Evolutionary conservation across 2,797 vertebrate genomes (phyloP), one percentile per base, ranked within the genome.

Genomic region (Urosaurus nigricauda): DNA sequence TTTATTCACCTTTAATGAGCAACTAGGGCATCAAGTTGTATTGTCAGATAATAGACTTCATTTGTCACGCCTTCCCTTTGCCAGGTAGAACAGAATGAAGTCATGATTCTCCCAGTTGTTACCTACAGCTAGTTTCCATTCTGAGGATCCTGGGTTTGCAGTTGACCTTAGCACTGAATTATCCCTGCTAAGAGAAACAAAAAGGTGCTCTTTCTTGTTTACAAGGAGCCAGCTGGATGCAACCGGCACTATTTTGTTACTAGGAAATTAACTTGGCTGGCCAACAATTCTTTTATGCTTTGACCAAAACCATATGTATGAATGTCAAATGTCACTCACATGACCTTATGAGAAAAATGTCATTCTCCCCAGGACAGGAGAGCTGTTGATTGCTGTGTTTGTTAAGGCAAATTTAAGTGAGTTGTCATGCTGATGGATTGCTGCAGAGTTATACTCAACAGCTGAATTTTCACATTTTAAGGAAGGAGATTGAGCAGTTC

Each of bases 101-200:
- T 32, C 40, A 40, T 19, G 5, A 12, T 71, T 58, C 14, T 19
- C 60, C n/a, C 19, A 17, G 47, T 53, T 3, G 16, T 58, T n/a
- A 81, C 79, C 35, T 81, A 6, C 75, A 70, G 65, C 40, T 29
- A 21, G 51, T 14, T 81, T 43, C 53, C 74, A 86, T n/a, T 68
- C 11, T 35, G 74, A 35, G 56, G n/a, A 13, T 9, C 56, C 47
- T 19, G 37, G 63, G 73, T 51, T 63, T 71, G 16, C 70, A 70
- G 21, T 78, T 86, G 84, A 77, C 88, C 47, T 70, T 83, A 53
- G 79, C 29, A 86, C 70, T 78, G 86, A 86, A 43, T 70, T 53
- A 47, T 56, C 70, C 43, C 29, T 35, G 79, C 60, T 68, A n/a
- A 26, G 60, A 77, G 35, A 32, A 47, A 43, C 43, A 78, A 51